Conservation (phyloP, 2,888 invertebrate species). For the Cistogaster globosa region DNA sequence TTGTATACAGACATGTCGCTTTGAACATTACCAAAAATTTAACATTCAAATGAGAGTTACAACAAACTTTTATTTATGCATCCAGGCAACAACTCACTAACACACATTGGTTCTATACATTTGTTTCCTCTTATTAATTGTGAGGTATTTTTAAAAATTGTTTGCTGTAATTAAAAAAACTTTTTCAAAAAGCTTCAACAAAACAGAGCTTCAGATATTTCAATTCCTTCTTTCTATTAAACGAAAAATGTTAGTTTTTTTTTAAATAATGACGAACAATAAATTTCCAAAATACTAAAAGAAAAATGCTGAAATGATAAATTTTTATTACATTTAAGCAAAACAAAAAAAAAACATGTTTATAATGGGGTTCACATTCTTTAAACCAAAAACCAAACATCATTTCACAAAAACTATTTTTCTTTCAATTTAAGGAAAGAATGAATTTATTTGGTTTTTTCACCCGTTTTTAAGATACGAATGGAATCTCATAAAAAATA, state of each 20-base stretch:
- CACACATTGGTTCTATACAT: neutral
- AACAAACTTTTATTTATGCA: neutral
- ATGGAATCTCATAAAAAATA: too few species aligned
- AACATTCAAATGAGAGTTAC: neutral
- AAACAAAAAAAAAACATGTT: neutral
- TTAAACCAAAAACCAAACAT: neutral
- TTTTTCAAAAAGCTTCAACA: neutral
- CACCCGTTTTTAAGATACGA: too few species aligned
- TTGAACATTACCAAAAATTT: neutral
- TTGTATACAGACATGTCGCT: neutral
- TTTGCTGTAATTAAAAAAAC: conserved; percentile 56
- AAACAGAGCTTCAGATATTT: neutral
- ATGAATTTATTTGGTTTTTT: too few species aligned
- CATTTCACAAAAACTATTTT: too few species aligned
- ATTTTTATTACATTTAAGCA: neutral
- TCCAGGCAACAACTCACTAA: neutral
- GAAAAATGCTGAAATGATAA: neutral
- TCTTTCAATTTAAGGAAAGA: too few species aligned
- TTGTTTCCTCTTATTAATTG: conserved; percentile 59
- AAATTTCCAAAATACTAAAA: neutral
- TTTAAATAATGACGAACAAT: neutral
- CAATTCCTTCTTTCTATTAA: neutral
- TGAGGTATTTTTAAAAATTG: conserved; percentile 61
- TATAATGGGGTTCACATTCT: neutral
- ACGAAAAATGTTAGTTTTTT: neutral